Conservation (phyloP, 2,888 invertebrate genomes). For the Hypercompe scribonia region DNA sequence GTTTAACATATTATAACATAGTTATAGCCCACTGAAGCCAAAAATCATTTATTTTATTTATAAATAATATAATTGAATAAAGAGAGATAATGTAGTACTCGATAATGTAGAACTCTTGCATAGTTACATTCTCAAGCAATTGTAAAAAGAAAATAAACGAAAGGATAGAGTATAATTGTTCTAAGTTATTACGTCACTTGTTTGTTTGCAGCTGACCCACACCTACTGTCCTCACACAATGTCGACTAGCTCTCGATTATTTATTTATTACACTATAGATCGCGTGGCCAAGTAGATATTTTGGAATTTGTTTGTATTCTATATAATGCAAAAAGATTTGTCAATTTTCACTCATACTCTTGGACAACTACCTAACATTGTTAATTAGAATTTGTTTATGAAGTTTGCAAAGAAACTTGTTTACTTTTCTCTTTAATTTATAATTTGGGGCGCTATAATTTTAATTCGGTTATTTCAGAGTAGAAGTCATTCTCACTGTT, state of each 20-base stretch:
- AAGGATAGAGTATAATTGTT: slow-evolving; percentile 58
- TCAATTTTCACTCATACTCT: slow-evolving; percentile 16
- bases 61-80: not conserved
- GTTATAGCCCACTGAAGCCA: no score
- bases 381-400: slow-evolving; percentile 48
- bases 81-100: not conserved
- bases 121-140: not conserved
- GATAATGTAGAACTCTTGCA: not conserved
- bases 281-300: slow-evolving; percentile 51
- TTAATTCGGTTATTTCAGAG: slow-evolving; percentile 54
- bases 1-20: no score
- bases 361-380: slow-evolving; percentile 46
- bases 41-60: no score
- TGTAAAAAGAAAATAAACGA: not conserved
- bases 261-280: slow-evolving; percentile 61
- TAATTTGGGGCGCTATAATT: slow-evolving; percentile 67
- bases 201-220: slow-evolving; percentile 57
- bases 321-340: slow-evolving; percentile 18
- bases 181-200: slow-evolving; percentile 69
- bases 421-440: slow-evolving; percentile 59
- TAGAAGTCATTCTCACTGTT: slow-evolving; percentile 58
- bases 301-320: slow-evolving; percentile 60
- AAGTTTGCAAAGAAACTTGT: slow-evolving; percentile 67
- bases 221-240: slow-evolving; percentile 61
- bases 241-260: slow-evolving; percentile 51